phyloP scores from a whole-genome alignment of 92 coral and sea anemone genomes.

The Zoanthus gigantus region DNA sequence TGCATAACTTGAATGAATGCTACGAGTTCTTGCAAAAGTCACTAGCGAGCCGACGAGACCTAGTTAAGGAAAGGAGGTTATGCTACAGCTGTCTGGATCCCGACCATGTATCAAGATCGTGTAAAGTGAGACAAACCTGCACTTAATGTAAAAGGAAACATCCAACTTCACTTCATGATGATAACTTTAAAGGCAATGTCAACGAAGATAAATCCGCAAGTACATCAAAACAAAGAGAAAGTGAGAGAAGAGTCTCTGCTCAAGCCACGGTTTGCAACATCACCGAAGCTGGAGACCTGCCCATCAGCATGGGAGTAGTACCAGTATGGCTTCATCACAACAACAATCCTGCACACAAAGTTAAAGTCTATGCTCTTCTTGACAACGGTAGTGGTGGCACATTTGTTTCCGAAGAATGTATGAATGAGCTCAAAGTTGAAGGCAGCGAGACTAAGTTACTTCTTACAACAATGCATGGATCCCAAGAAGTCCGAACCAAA shows the following conservation, averaged over 20 bases:
- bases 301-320: constrained; percentile 71
- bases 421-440: too few species aligned
- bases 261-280: constrained; percentile 57
- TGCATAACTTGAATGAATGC: too few species aligned
- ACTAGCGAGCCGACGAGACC: background rate
- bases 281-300: constrained; percentile 72
- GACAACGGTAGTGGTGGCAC: constrained; percentile 78
- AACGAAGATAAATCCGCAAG: constrained; percentile 7
- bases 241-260: constrained; percentile 26
- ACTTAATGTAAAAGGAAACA: constrained; percentile 71
- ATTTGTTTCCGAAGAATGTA: constrained; percentile 59
- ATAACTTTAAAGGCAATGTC: constrained; percentile 48
- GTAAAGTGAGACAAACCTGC: constrained; percentile 48
- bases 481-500: background rate
- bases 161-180: constrained; percentile 73
- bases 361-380: constrained; percentile 70
- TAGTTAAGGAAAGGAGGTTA: background rate
- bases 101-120: constrained; percentile 59
- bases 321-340: constrained; percentile 75
- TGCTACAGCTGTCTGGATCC: constrained; percentile 29
- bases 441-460: constrained; percentile 38
- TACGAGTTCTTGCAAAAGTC: too few species aligned
- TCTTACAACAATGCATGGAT: constrained; percentile 63
- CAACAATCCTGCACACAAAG: constrained; percentile 49
- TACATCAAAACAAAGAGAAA: background rate